Evolutionary conservation across 2,888 invertebrate species (phyloP).

Genomic region (Cephalotes varians): DNA sequence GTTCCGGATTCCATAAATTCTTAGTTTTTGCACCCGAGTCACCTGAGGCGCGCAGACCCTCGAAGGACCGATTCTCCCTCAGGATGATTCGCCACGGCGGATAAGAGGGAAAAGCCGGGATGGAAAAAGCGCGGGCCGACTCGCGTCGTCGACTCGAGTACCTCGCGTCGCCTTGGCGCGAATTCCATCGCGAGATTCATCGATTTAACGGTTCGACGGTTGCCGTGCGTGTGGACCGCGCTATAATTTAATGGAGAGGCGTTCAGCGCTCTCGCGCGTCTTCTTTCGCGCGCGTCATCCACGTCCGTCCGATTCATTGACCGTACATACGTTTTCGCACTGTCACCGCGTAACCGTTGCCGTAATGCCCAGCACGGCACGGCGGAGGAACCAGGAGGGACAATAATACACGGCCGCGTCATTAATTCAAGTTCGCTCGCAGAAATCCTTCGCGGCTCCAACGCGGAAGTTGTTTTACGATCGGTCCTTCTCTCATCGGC

Average conservation of each 20-base stretch:
- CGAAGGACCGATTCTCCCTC: conserved; percentile 21
- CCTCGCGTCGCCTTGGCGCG: conserved; percentile 57
- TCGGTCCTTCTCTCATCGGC: conserved; percentile 42
- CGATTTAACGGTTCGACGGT: conserved; percentile 76
- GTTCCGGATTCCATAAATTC: conserved; percentile 43
- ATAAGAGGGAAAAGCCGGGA: conserved; percentile 20
- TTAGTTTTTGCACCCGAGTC: conserved; percentile 15
- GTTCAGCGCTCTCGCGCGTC: conserved; percentile 69
- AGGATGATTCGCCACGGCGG: conserved; percentile 46
- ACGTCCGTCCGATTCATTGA: conserved; percentile 80
- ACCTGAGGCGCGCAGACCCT: conserved; percentile 9
- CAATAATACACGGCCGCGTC: conserved; percentile 72
- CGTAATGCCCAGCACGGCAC: conserved; percentile 66
- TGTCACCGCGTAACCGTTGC: conserved; percentile 81
- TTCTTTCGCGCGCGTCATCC: conserved; percentile 77
- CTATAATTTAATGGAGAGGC: conserved; percentile 80
- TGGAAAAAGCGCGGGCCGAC: conserved; percentile 41
- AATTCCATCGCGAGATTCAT: conserved; percentile 75
- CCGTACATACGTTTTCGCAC: conserved; percentile 78
- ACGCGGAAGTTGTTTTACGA: conserved; percentile 78
- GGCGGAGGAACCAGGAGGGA: conserved; percentile 50
- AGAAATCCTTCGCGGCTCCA: conserved; percentile 77
- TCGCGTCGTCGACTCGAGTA: conserved; percentile 38
- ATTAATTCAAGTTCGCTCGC: conserved; percentile 79
- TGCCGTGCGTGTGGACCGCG: conserved; percentile 69